Evolutionary conservation across 2,113 vertebrate species (phyloP).

Genomic region (Neolamprologus tretocephalus): DNA sequence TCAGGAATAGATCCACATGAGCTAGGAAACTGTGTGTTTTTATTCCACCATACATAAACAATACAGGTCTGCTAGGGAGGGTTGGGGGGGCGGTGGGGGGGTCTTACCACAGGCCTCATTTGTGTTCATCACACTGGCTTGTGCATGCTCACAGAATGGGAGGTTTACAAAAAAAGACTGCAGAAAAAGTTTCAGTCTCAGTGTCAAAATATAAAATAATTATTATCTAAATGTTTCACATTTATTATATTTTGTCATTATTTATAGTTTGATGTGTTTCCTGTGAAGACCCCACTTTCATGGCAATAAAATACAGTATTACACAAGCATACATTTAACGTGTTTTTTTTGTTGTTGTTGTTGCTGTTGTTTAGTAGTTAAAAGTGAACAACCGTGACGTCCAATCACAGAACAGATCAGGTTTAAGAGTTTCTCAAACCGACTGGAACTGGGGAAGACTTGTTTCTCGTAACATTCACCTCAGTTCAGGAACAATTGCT

Average conservation of each 20-base stretch:
- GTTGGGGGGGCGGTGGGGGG: background rate
- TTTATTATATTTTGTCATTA: background rate
- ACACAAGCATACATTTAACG: background rate
- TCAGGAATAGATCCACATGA: background rate
- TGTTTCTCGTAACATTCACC: background rate
- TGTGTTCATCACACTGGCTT: background rate
- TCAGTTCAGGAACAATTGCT: background rate
- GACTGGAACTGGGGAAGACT: background rate
- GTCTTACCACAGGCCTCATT: background rate
- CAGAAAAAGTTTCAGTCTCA: background rate
- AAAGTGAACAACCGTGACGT: background rate
- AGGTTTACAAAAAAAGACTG: background rate
- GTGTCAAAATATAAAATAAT: background rate
- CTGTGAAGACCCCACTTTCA: background rate
- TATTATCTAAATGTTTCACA: background rate
- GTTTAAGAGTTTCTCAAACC: background rate
- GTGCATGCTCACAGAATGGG: background rate
- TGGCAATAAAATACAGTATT: background rate
- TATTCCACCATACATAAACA: constrained; percentile 33
- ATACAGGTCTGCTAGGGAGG: background rate
- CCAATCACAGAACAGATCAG: background rate
- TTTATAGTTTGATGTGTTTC: background rate
- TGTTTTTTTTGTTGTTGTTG: background rate
- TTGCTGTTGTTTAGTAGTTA: background rate
- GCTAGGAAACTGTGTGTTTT: constrained; percentile 23